Percentiles rank a stretch among this genome's conserved stretches.
phyloP scores from a whole-genome alignment of 1,140 invertebrate genomes.

The Heliconius congener region DNA sequence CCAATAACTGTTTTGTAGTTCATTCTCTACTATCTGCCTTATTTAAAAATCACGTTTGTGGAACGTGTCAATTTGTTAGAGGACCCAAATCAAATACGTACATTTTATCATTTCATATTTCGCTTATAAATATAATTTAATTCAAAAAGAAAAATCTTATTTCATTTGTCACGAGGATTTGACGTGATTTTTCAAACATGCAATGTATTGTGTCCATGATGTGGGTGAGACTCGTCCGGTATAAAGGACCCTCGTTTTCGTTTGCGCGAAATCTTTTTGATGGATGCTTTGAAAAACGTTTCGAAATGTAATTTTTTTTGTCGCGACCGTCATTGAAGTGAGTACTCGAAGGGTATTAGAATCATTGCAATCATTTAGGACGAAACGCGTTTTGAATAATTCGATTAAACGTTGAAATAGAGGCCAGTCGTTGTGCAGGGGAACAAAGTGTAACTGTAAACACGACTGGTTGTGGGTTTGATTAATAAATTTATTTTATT shows the following conservation, averaged over 20 bases:
- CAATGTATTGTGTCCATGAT: conserved; percentile 59
- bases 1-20: not conserved
- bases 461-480: no score
- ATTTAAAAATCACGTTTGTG: conserved; percentile 1
- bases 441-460: no score
- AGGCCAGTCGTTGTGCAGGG: no score
- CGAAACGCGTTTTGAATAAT: not conserved
- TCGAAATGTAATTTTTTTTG: conserved; percentile 3
- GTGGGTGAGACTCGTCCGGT: conserved; percentile 49
- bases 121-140: conserved; percentile 15
- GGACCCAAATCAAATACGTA: conserved; percentile 15
- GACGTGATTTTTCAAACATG: conserved; percentile 51
- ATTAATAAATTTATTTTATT: no score
- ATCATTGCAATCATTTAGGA: not conserved
- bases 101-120: conserved; percentile 20
- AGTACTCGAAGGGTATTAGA: not conserved
- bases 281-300: conserved; percentile 48
- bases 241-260: conserved; percentile 49
- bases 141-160: conserved; percentile 34
- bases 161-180: conserved; percentile 55
- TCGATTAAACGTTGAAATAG: not conserved
- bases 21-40: not conserved
- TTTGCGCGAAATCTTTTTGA: conserved; percentile 58
- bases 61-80: conserved; percentile 25
- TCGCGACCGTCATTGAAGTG: not conserved